Conservation (phyloP, 2,113 vertebrate genomes). For the Heteronetta atricapilla region DNA sequence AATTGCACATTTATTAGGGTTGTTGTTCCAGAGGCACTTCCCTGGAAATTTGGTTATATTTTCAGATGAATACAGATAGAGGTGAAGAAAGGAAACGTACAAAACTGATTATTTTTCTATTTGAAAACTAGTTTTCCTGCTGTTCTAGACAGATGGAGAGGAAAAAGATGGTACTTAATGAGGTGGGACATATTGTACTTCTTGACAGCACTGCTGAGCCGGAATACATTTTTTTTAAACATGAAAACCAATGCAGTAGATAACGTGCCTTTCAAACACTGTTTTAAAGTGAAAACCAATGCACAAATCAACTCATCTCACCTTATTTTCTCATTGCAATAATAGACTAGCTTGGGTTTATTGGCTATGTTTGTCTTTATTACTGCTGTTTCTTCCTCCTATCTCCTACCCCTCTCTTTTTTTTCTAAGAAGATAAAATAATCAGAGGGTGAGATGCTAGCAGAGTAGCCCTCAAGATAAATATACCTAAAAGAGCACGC, state of each 20-base stretch:
- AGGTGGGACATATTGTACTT: constrained; percentile 45
- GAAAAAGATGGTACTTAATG: constrained; percentile 44
- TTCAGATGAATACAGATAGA: neutral
- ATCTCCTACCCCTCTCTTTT: neutral
- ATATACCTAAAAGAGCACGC: neutral
- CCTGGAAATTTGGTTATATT: neutral
- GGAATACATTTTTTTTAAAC: constrained; percentile 38
- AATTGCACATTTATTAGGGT: neutral
- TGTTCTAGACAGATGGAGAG: constrained; percentile 46
- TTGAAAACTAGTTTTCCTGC: constrained; percentile 49
- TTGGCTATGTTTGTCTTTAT: neutral
- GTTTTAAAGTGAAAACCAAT: constrained; percentile 23
- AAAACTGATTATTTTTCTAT: constrained; percentile 31
- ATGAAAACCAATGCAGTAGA: constrained; percentile 16
- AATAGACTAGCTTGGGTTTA: neutral
- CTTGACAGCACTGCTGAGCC: constrained; percentile 42
- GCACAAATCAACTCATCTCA: constrained; percentile 14
- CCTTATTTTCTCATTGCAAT: constrained; percentile 7
- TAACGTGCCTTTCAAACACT: constrained; percentile 27
- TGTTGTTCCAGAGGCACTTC: neutral
- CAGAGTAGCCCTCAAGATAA: neutral
- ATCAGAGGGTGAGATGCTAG: neutral
- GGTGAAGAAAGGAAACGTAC: constrained; percentile 6
- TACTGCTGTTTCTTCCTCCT: neutral
- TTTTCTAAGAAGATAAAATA: neutral